Conservation (phyloP, 1,140 invertebrate species). For the Eubasilissa regina region DNA sequence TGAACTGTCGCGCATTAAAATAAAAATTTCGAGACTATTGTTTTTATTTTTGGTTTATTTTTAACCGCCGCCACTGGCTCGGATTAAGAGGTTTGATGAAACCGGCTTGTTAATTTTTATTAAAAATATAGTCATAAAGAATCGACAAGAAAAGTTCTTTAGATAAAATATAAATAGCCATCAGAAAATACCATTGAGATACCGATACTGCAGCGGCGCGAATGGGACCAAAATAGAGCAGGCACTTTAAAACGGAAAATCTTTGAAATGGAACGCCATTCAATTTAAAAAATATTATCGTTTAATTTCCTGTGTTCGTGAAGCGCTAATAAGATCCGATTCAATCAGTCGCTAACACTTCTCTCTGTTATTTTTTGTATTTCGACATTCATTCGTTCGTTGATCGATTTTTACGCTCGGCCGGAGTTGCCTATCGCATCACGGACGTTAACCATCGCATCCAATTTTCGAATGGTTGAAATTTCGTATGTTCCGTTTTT, state of each 20-base stretch:
- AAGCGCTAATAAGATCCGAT: slow-evolving; percentile 56
- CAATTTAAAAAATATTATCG: slow-evolving; percentile 49
- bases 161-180: too few species aligned
- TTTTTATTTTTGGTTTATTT: too few species aligned
- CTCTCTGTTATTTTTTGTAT: slow-evolving; percentile 21
- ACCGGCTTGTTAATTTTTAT: too few species aligned
- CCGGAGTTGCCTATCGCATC: slow-evolving; percentile 31
- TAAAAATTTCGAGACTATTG: too few species aligned
- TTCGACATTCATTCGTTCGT: slow-evolving; percentile 35
- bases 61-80: too few species aligned
- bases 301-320: slow-evolving; percentile 57
- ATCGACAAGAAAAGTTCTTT: too few species aligned
- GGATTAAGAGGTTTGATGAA: too few species aligned
- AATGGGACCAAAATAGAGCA: background rate
- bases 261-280: slow-evolving; percentile 43
- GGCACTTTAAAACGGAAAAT: background rate
- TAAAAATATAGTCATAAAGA: too few species aligned
- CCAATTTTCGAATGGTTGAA: slow-evolving; percentile 28
- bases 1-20: too few species aligned
- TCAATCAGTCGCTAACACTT: slow-evolving; percentile 40
- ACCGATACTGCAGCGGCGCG: too few species aligned
- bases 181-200: too few species aligned
- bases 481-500: slow-evolving; percentile 21
- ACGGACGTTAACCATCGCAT: slow-evolving; percentile 29
- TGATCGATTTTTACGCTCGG: slow-evolving; percentile 45